A percentile compares a stretch with the other conserved stretches of the same genome.
Conservation (phyloP, 37 sponge, comb jelly and placozoan genomes). For the Petrosia ficiformis region DNA sequence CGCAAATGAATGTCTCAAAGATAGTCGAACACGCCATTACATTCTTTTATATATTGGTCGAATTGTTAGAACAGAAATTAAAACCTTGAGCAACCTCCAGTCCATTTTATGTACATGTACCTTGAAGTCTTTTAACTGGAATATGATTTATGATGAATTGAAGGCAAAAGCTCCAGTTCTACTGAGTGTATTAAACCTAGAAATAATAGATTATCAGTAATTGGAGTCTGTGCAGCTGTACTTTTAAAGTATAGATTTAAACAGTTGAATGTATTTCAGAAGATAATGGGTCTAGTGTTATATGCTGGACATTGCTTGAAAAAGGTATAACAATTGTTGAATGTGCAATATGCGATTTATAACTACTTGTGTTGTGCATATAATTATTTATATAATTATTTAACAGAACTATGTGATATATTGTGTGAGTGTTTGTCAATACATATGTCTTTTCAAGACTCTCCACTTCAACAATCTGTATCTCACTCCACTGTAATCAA, state of each 20-base stretch:
- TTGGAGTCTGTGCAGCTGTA: slow-evolving; percentile 27
- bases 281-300: slow-evolving; percentile 14
- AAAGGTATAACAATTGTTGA: slow-evolving; percentile 10
- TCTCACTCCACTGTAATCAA: neutral
- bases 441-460: too few species aligned
- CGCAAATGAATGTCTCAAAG: neutral
- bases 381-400: too few species aligned
- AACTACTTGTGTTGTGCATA: too few species aligned
- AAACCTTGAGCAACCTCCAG: neutral
- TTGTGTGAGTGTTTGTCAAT: too few species aligned
- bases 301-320: slow-evolving; percentile 33
- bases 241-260: slow-evolving; percentile 20
- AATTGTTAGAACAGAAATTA: slow-evolving; percentile 13
- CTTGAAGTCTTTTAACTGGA: slow-evolving; percentile 24
- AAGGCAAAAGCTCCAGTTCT: slow-evolving; percentile 17
- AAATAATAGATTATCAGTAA: neutral
- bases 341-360: neutral
- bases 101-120: slow-evolving; percentile 12
- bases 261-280: slow-evolving; percentile 10
- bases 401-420: too few species aligned
- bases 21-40: neutral
- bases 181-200: slow-evolving; percentile 8
- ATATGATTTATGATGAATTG: slow-evolving; percentile 12
- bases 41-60: neutral
- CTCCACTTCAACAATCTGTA: too few species aligned